Conservation (phyloP, 2,797 vertebrate species). For the Acrocephalus scirpaceus region DNA sequence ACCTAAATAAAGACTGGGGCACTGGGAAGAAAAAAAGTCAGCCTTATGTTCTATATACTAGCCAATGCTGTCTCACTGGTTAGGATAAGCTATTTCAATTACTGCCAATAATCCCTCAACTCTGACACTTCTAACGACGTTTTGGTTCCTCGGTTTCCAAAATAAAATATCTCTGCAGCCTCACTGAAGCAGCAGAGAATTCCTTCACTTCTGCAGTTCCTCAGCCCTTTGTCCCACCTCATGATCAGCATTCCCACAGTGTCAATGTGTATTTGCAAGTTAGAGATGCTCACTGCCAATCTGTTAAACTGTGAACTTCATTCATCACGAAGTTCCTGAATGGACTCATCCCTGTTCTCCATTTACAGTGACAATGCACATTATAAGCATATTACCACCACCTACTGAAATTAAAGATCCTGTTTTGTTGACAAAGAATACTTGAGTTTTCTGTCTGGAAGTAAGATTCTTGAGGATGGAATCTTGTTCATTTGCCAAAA, state of each 20-base stretch:
- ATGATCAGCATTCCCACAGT: not conserved
- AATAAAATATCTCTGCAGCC: not conserved
- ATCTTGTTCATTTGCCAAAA: not conserved
- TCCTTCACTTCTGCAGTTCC: not conserved
- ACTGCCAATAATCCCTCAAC: not conserved
- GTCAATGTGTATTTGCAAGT: not conserved
- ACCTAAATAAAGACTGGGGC: accelerated
- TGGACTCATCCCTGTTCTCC: not conserved
- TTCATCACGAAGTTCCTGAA: not conserved
- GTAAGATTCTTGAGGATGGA: not conserved
- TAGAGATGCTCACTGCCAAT: not conserved
- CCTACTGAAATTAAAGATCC: not conserved
- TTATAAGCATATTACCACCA: not conserved
- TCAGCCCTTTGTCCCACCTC: not conserved
- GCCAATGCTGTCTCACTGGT: not conserved
- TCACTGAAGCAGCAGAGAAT: not conserved
- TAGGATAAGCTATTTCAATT: not conserved
- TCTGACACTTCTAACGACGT: accelerated
- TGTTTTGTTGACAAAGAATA: not conserved
- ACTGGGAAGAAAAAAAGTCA: not conserved
- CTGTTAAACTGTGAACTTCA: not conserved
- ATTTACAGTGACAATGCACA: not conserved
- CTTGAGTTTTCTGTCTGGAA: not conserved
- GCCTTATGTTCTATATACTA: not conserved
- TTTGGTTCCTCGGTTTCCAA: not conserved